phyloP scores from a whole-genome alignment of 1,140 invertebrate genomes.

The Ericerus pela region DNA sequence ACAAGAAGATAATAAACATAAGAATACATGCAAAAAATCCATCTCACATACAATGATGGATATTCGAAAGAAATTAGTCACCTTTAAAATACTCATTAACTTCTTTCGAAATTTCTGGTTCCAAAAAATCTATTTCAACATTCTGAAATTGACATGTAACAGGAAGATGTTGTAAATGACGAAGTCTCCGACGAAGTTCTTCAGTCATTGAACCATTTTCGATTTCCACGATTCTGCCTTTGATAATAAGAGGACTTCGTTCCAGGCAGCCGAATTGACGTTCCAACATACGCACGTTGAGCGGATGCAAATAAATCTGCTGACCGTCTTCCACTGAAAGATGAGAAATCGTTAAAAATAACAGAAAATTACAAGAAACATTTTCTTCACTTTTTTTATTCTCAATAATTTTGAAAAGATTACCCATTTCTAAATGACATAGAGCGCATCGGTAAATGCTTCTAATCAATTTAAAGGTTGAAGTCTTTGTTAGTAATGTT shows the following conservation, averaged over 20 bases:
- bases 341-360: too few relatives aligned
- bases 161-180: slow-evolving; percentile 77
- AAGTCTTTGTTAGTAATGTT: too few relatives aligned
- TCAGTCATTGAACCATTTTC: slow-evolving; percentile 71
- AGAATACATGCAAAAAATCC: neutral
- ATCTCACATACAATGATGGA: neutral
- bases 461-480: too few relatives aligned
- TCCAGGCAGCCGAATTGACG: slow-evolving; percentile 69
- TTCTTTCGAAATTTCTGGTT: slow-evolving; percentile 49
- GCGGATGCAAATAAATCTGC: slow-evolving; percentile 76
- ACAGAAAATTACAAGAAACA: too few relatives aligned
- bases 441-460: too few relatives aligned
- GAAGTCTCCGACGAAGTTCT: slow-evolving; percentile 55
- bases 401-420: too few relatives aligned
- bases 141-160: slow-evolving; percentile 78
- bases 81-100: slow-evolving; percentile 50
- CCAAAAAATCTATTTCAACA: slow-evolving; percentile 65
- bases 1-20: neutral
- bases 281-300: slow-evolving; percentile 82
- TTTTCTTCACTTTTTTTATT: too few relatives aligned
- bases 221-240: slow-evolving; percentile 61
- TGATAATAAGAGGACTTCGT: slow-evolving; percentile 55
- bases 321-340: slow-evolving; percentile 69
- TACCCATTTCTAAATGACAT: too few relatives aligned
- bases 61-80: slow-evolving; percentile 27